Evolutionary conservation across 2,888 invertebrate species (phyloP).

Genomic region (Dynastes maya): DNA sequence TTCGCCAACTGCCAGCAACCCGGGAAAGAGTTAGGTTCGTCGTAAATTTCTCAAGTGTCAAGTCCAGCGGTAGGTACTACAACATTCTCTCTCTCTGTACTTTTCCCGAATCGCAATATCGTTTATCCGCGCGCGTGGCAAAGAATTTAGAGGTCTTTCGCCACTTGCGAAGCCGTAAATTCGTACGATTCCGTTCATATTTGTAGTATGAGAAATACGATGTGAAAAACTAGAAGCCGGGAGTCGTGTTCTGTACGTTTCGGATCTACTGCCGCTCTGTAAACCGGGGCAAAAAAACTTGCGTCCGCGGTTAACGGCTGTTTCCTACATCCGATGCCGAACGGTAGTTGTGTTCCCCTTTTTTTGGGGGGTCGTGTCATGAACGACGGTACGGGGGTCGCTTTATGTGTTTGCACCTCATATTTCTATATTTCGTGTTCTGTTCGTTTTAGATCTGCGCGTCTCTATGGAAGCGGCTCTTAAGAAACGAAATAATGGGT

Average conservation of each 20-base stretch:
- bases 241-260: background rate
- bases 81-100: slow-evolving; percentile 59
- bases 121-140: background rate
- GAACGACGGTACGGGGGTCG: background rate
- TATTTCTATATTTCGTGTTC: slow-evolving; percentile 8
- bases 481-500: too few relatives aligned
- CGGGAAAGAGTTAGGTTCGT: slow-evolving; percentile 62
- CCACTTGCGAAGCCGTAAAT: slow-evolving; percentile 31
- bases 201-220: slow-evolving; percentile 24
- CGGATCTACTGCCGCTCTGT: background rate
- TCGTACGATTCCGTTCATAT: slow-evolving; percentile 39
- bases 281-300: slow-evolving; percentile 22
- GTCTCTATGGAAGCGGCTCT: too few relatives aligned
- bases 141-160: slow-evolving; percentile 11
- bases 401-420: slow-evolving; percentile 20
- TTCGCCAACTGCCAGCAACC: slow-evolving; percentile 55
- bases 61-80: slow-evolving; percentile 63
- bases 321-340: slow-evolving; percentile 14
- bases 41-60: slow-evolving; percentile 67
- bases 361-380: background rate
- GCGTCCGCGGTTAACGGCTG: slow-evolving; percentile 30
- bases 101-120: slow-evolving; percentile 13
- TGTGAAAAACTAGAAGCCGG: slow-evolving; percentile 8
- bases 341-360: background rate
- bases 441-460: too few relatives aligned